Base-by-base conservation (phyloP, 2,888 invertebrate species). In the Synanthedon myopaeformis region DNA sequence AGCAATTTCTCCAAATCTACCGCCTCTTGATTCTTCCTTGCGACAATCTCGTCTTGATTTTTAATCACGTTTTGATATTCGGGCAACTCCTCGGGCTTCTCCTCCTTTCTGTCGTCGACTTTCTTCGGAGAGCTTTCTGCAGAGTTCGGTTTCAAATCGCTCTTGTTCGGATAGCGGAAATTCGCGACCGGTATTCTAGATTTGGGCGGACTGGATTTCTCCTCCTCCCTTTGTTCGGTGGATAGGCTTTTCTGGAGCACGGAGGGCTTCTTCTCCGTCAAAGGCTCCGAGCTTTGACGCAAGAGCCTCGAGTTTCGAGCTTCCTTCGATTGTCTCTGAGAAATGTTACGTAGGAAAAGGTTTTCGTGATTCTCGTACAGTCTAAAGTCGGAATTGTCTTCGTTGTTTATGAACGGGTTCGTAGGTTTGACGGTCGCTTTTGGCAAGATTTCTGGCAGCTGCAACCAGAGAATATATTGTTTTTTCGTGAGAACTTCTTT, bases 321-420 rank as follows among this genome's bases (percentile, higher is more conserved):
- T 50, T 87, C 87, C 58, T 82, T 84, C 0, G 82, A 80, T 14
- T 87, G 85, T 0, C 85, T 65, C 5, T 69, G 87, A 0, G 86
- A 88, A 0, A 82, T 79, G 61, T 77, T 89, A 51, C 79, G 74
- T 4, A 80, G 75, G 70, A 79, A 87, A 1, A 79, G 60, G 55
- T 88, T 84, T 53, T 85, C 82, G 70, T 85, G 81, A 67, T 88
- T 82, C 58, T 86, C 84, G 67, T 86, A 86, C 0, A 86, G 65
- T 0, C 82, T 72, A 4, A 72, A 66, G 28, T 85, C 79, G 51
- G 63, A 51, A 54, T 74, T 67, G 41, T 63, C 69, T 11, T 80
- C 74, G 56, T 74, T 76, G 23, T 65, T 62, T 0, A 75, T 62
- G 66, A 82, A 88, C 0, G 83, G 88, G 58, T 81, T 89, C 12